Percentiles rank a stretch among this genome's conserved stretches.
Evolutionary conservation across 2,113 vertebrate genomes (phyloP).

Genomic region (Coptodon rendalli): DNA sequence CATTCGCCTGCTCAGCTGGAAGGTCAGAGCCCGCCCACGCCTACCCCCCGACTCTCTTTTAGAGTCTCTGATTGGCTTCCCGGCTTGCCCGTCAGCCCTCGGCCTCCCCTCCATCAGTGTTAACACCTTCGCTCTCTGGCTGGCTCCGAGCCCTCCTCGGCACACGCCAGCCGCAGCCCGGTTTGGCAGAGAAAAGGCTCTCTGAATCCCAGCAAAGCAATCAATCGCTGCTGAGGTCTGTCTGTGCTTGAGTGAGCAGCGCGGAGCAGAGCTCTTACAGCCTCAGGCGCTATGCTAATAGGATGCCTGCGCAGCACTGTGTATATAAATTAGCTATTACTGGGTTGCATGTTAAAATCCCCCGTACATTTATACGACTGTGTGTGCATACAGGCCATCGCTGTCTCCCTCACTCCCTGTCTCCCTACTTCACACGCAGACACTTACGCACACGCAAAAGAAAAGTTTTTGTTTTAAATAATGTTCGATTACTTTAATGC

Average conservation of each 20-base stretch:
- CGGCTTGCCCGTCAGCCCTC: conserved; percentile 80
- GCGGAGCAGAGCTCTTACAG: conserved; percentile 66
- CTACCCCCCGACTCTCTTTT: conserved; percentile 62
- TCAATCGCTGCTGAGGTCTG: conserved; percentile 72
- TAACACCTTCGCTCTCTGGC: conserved; percentile 75
- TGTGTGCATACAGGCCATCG: neutral
- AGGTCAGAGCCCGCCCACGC: conserved; percentile 93
- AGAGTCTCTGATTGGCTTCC: conserved; percentile 84
- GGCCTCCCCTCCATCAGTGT: conserved; percentile 56
- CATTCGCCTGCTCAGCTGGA: conserved; percentile 94
- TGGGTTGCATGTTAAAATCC: conserved; percentile 57
- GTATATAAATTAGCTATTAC: conserved; percentile 73
- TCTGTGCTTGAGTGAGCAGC: conserved; percentile 67
- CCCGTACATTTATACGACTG: conserved; percentile 31
- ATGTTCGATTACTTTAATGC: neutral
- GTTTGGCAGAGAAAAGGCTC: conserved; percentile 69
- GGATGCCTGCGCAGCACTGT: conserved; percentile 68
- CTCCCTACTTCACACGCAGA: neutral
- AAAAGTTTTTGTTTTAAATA: neutral
- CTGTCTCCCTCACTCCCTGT: neutral
- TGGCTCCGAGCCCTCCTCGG: conserved; percentile 61
- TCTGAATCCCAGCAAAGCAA: conserved; percentile 71
- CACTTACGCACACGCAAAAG: neutral
- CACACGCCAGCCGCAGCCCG: conserved; percentile 66
- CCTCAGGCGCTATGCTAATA: conserved; percentile 67